Evolutionary conservation across 2,797 vertebrate genomes (phyloP).

Genomic region (Amblyopsis hoosieri): DNA sequence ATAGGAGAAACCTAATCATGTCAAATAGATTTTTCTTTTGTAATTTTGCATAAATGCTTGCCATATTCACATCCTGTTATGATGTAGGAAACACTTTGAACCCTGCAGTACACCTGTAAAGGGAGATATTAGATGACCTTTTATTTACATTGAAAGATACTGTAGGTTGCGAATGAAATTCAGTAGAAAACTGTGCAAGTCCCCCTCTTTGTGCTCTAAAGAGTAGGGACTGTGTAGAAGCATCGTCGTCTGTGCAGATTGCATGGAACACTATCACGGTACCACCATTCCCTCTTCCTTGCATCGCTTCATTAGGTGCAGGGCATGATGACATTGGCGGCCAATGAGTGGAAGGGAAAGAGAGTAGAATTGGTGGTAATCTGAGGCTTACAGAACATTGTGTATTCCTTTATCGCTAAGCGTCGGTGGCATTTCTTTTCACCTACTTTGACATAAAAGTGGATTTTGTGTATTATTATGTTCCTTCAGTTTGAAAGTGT

Average conservation of each 20-base stretch:
- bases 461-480: slow-evolving; percentile 6
- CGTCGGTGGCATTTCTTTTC: slow-evolving; percentile 2
- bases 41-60: neutral
- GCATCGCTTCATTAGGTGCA: slow-evolving; percentile 65
- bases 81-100: no score
- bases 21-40: neutral
- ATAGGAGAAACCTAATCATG: no score
- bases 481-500: slow-evolving; percentile 1
- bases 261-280: slow-evolving; percentile 13
- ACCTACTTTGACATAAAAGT: neutral
- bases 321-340: slow-evolving; percentile 55
- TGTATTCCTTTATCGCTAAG: no score
- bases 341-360: slow-evolving; percentile 43
- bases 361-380: slow-evolving; percentile 35
- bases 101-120: no score
- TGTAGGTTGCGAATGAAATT: no score
- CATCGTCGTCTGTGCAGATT: slow-evolving; percentile 15
- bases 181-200: no score
- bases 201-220: no score
- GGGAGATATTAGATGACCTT: no score
- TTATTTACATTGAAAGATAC: no score
- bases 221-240: no score
- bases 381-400: slow-evolving; percentile 38
- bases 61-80: neutral
- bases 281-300: slow-evolving; percentile 52